phyloP scores from a whole-genome alignment of 2,888 invertebrate species.

The Entomobrya multifasciata region DNA sequence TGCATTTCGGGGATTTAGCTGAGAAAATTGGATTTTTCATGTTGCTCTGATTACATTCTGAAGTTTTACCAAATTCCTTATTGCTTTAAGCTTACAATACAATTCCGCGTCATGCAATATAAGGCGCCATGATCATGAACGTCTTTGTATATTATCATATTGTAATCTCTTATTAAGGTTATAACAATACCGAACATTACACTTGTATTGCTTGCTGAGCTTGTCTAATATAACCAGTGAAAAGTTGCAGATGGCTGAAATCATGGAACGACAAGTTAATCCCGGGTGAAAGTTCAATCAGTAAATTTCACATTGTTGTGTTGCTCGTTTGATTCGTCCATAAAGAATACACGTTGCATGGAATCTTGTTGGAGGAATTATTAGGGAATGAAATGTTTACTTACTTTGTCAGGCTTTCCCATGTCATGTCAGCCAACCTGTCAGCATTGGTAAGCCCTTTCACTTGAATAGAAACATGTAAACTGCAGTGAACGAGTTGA shows the following conservation, averaged over 20 bases:
- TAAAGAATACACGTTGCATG: not conserved
- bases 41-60: conserved; percentile 48
- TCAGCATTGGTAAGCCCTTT: conserved; percentile 41
- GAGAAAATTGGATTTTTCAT: conserved; percentile 51
- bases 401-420: conserved; percentile 52
- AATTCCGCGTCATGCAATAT: not conserved
- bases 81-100: not conserved
- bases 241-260: conserved; percentile 58
- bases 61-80: conserved; percentile 26
- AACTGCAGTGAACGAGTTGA: not conserved
- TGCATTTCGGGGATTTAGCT: conserved; percentile 47
- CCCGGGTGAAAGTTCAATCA: conserved; percentile 67
- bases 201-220: not conserved
- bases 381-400: conserved; percentile 56
- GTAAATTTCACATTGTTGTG: conserved; percentile 48
- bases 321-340: not conserved
- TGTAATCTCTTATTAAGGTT: too few relatives aligned
- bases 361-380: conserved; percentile 47
- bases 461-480: not conserved
- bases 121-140: not conserved
- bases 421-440: conserved; percentile 56
- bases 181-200: too few relatives aligned
- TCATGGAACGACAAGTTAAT: conserved; percentile 65
- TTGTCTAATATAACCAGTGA: not conserved
- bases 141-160: not conserved